Evolutionary conservation across 1,140 invertebrate genomes (phyloP).

Genomic region (Tetramorium alpestre): DNA sequence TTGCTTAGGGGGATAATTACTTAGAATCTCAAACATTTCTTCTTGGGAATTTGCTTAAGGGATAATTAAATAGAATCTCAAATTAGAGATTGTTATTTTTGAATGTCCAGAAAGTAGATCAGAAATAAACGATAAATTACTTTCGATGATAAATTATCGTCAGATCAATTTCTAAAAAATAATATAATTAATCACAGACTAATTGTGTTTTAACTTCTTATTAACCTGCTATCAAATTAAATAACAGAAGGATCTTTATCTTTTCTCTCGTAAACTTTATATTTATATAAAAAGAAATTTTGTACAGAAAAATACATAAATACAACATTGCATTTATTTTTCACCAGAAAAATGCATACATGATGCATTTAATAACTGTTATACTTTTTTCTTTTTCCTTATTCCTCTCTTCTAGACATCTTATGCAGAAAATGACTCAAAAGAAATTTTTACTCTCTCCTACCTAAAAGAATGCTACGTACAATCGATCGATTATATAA

Average conservation of each 20-base stretch:
- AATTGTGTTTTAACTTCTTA: background rate
- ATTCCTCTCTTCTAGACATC: background rate
- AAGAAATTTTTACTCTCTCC: background rate
- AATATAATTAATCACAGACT: background rate
- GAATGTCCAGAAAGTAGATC: background rate
- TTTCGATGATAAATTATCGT: background rate
- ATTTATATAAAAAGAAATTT: background rate
- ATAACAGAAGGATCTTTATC: background rate
- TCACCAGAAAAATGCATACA: background rate
- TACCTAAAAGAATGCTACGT: background rate
- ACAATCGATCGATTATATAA: background rate
- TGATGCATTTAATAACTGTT: background rate
- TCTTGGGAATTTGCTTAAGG: background rate
- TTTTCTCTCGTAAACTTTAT: background rate
- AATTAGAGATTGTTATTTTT: constrained; percentile 17
- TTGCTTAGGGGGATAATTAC: background rate
- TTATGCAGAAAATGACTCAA: background rate
- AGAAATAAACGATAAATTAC: background rate
- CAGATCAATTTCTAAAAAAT: background rate
- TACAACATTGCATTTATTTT: background rate
- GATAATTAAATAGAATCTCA: constrained; percentile 19
- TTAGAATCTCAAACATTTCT: background rate
- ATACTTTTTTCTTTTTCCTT: background rate
- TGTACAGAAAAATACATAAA: background rate
- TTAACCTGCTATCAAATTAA: background rate